phyloP scores from a whole-genome alignment of 2,797 vertebrate species.

The Sphenodon punctatus region DNA sequence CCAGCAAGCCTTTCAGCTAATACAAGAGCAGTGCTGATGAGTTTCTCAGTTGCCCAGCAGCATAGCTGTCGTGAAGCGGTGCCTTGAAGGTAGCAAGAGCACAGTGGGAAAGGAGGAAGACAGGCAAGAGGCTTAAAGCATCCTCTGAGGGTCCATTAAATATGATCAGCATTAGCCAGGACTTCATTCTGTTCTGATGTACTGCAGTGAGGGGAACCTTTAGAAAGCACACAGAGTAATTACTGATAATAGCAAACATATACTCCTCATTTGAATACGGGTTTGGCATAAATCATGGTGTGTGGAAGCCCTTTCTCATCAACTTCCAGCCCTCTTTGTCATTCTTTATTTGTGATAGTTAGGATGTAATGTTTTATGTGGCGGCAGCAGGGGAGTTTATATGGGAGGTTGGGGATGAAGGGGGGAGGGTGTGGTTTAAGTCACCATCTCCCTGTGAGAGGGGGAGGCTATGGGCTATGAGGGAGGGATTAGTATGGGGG shows the following conservation, averaged over 20 bases:
- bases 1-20: neutral
- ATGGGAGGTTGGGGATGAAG: no score
- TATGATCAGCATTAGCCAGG: neutral
- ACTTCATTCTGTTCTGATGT: neutral
- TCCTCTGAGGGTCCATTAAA: neutral
- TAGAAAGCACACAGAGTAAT: neutral
- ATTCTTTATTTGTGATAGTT: no score
- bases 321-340: no score
- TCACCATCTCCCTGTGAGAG: no score
- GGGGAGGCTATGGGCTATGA: no score
- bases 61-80: neutral
- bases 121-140: neutral
- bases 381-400: no score
- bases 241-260: neutral
- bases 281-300: no score
- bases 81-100: rapidly evolving
- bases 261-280: neutral
- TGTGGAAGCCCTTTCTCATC: no score
- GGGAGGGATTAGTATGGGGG: no score
- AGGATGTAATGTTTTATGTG: no score
- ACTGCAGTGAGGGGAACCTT: neutral
- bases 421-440: no score
- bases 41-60: neutral
- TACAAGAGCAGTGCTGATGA: neutral
- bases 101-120: neutral